phyloP scores from a whole-genome alignment of 2,797 vertebrate genomes.

The Novumbra hubbsi region DNA sequence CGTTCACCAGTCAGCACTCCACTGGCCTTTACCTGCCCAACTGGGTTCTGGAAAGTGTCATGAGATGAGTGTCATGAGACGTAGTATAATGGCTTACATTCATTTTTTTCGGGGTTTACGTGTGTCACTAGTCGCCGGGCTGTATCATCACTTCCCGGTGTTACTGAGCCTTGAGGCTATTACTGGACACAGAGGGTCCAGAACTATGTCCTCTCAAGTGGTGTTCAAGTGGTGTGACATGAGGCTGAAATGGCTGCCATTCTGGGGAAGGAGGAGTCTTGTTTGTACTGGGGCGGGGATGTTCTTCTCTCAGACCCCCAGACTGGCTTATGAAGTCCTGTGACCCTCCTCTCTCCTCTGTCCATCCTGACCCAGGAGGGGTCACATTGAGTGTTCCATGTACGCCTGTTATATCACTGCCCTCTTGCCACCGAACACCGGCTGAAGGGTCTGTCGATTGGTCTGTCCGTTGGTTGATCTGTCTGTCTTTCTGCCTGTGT shows the following conservation, averaged over 20 bases:
- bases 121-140: background rate
- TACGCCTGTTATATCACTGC: constrained; percentile 28
- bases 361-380: constrained; percentile 34
- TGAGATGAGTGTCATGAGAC: background rate
- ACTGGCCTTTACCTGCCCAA: constrained; percentile 25
- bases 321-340: constrained; percentile 70
- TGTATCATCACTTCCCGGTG: background rate
- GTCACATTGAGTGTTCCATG: background rate
- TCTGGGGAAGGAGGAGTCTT: constrained; percentile 53
- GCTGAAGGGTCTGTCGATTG: constrained; percentile 6
- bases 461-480: constrained; percentile 15
- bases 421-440: constrained; percentile 15
- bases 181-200: constrained; percentile 1
- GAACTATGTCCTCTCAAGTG: constrained; percentile 52
- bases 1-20: constrained; percentile 26
- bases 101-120: background rate
- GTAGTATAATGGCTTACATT: constrained; percentile 12
- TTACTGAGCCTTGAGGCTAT: background rate
- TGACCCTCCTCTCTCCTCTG: constrained; percentile 57
- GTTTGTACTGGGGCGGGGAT: constrained; percentile 58
- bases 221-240: constrained; percentile 64
- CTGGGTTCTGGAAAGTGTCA: constrained; percentile 14
- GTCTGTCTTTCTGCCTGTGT: constrained; percentile 23
- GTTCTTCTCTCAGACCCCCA: constrained; percentile 33
- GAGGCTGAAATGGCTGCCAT: constrained; percentile 67